These are phyloP conservation scores for Melipona beecheii DNA, from an alignment of 2,888 invertebrate genomes.

Conservation along the genomic window DNA sequence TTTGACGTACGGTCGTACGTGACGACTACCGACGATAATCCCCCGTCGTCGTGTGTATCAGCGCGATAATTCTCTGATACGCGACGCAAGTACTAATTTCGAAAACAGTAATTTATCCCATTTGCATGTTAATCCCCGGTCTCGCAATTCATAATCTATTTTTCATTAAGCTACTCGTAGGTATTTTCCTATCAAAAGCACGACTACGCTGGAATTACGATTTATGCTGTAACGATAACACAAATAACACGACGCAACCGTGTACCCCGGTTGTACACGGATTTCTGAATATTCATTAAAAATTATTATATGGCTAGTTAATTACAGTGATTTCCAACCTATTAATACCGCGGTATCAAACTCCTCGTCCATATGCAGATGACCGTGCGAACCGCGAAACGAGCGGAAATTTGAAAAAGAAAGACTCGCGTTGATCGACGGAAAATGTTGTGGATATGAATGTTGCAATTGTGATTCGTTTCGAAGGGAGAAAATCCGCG, in stretches of 20 bases:
- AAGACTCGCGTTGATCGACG: neutral
- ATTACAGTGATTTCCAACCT: neutral
- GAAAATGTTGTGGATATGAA: neutral
- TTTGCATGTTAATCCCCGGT: neutral
- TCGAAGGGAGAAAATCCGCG: slow-evolving; percentile 34
- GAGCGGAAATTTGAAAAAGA: neutral
- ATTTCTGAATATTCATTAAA: slow-evolving; percentile 23
- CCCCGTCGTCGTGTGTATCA: neutral
- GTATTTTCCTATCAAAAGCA: neutral
- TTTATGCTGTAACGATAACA: neutral
- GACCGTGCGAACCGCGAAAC: neutral
- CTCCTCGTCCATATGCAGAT: no score
- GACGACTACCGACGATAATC: no score
- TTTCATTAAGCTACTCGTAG: neutral
- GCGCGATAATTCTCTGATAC: neutral
- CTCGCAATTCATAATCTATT: neutral
- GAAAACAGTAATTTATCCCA: neutral
- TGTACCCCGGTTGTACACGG: no score
- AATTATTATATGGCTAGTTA: neutral
- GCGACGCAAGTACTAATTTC: neutral
- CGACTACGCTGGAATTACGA: neutral
- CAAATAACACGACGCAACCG: neutral
- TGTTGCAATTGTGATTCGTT: slow-evolving; percentile 16
- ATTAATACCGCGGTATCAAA: neutral
- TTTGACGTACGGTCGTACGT: neutral